phyloP scores from a whole-genome alignment of 2,888 invertebrate genomes.

The Parnassius mnemosyne region DNA sequence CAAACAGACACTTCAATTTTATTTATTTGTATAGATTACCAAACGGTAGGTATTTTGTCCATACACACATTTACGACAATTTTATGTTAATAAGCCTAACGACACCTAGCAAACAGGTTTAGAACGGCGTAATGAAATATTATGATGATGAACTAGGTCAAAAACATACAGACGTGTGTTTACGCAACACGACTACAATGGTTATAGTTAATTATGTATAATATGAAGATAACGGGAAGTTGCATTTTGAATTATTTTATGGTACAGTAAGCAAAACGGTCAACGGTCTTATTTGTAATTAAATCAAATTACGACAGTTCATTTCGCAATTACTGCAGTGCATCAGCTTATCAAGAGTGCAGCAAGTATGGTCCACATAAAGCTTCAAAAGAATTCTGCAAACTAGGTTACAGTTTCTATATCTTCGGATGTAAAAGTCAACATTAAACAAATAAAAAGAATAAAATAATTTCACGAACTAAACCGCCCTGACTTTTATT shows the following conservation, averaged over 20 bases:
- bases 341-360: too few species aligned
- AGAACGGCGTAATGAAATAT: conserved; percentile 7
- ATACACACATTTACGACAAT: conserved; percentile 2
- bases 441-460: too few species aligned
- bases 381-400: too few species aligned
- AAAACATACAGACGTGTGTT: conserved; percentile 12
- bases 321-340: too few species aligned
- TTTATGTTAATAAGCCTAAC: conserved; percentile 8
- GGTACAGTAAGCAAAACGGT: conserved; percentile 21
- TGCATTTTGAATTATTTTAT: conserved; percentile 20
- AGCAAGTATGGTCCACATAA: too few species aligned
- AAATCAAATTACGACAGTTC: not conserved
- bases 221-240: conserved; percentile 23
- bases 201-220: conserved; percentile 12
- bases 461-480: too few species aligned
- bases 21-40: too few species aligned
- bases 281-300: conserved; percentile 6
- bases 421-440: too few species aligned
- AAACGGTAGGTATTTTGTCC: not conserved
- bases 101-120: conserved; percentile 5
- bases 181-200: conserved; percentile 14
- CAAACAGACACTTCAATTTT: too few species aligned
- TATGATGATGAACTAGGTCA: conserved; percentile 19
- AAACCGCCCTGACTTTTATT: too few species aligned
- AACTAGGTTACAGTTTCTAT: too few species aligned